Base-by-base conservation (phyloP, 2,888 invertebrate genomes). In the Drosophila neutralis region DNA sequence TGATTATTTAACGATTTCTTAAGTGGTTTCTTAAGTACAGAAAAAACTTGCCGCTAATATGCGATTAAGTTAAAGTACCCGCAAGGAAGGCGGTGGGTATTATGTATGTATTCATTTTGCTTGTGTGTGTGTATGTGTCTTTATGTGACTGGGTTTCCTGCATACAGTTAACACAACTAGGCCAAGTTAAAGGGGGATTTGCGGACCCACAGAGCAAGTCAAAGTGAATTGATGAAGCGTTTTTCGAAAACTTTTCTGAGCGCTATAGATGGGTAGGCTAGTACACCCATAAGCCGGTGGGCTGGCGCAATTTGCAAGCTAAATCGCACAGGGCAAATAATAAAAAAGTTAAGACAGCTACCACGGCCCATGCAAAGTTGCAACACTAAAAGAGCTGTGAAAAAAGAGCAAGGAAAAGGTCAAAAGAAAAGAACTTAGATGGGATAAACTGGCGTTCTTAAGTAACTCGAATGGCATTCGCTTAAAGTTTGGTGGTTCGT, bases 1-100 rank as follows among this genome's bases (percentile, higher is more conserved):
- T 92, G 92, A 92, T 92, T 92, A 92, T 92, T 92, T 92, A 92
- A 92, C 91, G 91, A 92, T 90, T 92, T 92, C 92, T 92, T 92
- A 92, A 92, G 92, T 92, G 92, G 91, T 92, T 92, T 89, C 83
- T 82, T 91, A 90, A 91, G 92, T 90, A 91, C 73, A 90, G 84
- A 89, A 87, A 91, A 89, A 89, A 91, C 87, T 90, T 90, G 79
- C 90, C 88, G 77, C 90, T 91, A 90, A 82, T 82, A 89, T 90
- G 90, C 91, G 90, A 90, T 91, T 90, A 90, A 87, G 84, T 75
- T 83, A 83, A 83, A 90, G 86, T 80, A 83, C 76, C 76, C 69
- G 53, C 73, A 76, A 67, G 60, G 59, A 62, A 61, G 61, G 15
- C 63, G 36, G 21, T 24, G 35, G 57, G 49, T 36, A 56, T 53